These are phyloP conservation scores for Gryllus longicercus DNA, from an alignment of 2,888 invertebrate genomes.

Conservation along the genomic window DNA sequence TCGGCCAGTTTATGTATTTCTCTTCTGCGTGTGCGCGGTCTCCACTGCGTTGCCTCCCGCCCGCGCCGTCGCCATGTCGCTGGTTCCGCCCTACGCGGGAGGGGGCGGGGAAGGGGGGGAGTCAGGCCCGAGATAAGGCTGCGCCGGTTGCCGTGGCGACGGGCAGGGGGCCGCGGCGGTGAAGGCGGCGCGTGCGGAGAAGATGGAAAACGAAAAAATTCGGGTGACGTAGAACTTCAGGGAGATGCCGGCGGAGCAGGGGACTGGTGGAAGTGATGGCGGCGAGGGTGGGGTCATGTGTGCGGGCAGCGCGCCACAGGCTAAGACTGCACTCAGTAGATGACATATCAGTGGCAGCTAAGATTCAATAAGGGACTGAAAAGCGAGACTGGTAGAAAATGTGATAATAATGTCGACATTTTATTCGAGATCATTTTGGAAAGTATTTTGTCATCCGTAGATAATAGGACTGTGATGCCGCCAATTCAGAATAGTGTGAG, in stretches of 20 bases:
- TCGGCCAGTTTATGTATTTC: constrained; percentile 9
- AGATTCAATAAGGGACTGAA: too few relatives aligned
- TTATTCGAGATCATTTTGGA: too few relatives aligned
- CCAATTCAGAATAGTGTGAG: too few relatives aligned
- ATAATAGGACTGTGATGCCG: too few relatives aligned
- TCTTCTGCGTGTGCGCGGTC: not conserved
- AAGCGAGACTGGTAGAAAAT: too few relatives aligned
- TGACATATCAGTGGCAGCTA: too few relatives aligned
- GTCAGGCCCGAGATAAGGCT: not conserved
- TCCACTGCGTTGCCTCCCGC: not conserved
- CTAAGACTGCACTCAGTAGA: too few relatives aligned
- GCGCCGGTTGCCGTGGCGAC: not conserved
- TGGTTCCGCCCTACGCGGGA: not conserved
- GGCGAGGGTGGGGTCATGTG: too few relatives aligned
- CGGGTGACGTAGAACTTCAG: not conserved
- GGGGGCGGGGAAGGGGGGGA: not conserved
- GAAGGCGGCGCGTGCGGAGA: not conserved
- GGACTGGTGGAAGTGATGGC: too few relatives aligned
- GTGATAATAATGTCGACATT: too few relatives aligned
- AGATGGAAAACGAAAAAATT: constrained; percentile 1
- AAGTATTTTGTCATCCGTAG: too few relatives aligned
- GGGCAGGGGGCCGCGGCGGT: not conserved
- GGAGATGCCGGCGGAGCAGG: not conserved
- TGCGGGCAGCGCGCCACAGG: too few relatives aligned
- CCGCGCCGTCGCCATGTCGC: not conserved